phyloP scores from a whole-genome alignment of 2,888 invertebrate species.

The Sphaerophoria rueppellii region DNA sequence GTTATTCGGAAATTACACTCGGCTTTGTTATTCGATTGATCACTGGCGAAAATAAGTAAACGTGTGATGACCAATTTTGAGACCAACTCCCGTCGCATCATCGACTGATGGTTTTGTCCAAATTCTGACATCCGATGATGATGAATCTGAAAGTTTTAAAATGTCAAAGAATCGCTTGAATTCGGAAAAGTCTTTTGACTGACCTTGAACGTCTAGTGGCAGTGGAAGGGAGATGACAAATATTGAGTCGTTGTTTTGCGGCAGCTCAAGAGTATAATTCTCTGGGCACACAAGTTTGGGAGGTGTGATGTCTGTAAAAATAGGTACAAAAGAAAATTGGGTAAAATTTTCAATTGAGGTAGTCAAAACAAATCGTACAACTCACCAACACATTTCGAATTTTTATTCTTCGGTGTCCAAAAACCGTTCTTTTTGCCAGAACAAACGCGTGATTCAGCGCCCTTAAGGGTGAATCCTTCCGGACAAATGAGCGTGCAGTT shows the following conservation, averaged over 20 bases:
- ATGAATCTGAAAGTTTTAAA: conserved; percentile 83
- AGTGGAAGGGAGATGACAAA: conserved; percentile 45
- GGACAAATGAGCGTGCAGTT: conserved; percentile 85
- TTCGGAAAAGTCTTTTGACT: neutral
- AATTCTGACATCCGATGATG: conserved; percentile 83
- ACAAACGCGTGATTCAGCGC: conserved; percentile 84
- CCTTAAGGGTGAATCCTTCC: conserved; percentile 84
- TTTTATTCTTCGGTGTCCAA: conserved; percentile 83
- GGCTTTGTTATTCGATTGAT: conserved; percentile 85
- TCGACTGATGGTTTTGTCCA: conserved; percentile 85
- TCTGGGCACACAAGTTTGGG: conserved; percentile 61
- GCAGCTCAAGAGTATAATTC: conserved; percentile 50
- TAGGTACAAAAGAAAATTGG: neutral
- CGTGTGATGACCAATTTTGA: conserved; percentile 84
- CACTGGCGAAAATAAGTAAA: conserved; percentile 86
- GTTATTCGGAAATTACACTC: conserved; percentile 85
- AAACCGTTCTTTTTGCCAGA: conserved; percentile 83
- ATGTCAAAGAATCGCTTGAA: no score
- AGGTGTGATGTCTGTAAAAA: conserved; percentile 50
- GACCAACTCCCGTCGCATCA: conserved; percentile 81
- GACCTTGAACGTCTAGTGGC: conserved; percentile 60
- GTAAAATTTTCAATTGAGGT: no score
- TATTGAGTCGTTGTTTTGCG: conserved; percentile 44
- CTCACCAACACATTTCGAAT: conserved; percentile 83
- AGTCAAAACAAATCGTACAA: neutral